Evolutionary conservation across 2,888 invertebrate genomes (phyloP).

Genomic region (Caenorhabditis plicata): DNA sequence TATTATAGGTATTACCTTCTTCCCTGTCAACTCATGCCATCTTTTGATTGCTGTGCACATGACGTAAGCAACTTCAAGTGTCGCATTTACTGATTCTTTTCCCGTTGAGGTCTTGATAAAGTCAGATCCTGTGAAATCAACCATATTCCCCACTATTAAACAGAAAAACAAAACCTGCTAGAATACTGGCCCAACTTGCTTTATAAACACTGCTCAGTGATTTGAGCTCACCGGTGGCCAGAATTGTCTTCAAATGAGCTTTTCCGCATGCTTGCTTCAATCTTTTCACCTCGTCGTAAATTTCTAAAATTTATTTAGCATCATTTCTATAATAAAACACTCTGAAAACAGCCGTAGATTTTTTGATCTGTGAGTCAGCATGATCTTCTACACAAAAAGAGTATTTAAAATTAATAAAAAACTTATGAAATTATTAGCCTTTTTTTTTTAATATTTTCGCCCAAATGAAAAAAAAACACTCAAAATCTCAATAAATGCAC

Average conservation of each 20-base stretch:
- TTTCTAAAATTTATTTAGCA: no score
- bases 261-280: constrained; percentile 78
- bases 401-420: no score
- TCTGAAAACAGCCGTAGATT: no score
- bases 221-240: constrained; percentile 85
- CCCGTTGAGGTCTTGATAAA: constrained; percentile 98
- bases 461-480: no score
- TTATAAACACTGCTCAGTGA: constrained; percentile 48
- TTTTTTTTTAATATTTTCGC: no score
- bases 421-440: no score
- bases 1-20: no score
- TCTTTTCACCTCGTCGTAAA: constrained; percentile 79
- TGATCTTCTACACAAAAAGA: no score
- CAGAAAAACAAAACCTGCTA: constrained; percentile 72
- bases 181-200: constrained; percentile 74
- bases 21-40: constrained; percentile 72
- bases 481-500: no score
- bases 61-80: constrained; percentile 83
- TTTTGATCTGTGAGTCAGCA: no score
- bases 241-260: constrained; percentile 85
- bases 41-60: constrained; percentile 87
- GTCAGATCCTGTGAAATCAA: constrained; percentile 86
- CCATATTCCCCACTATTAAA: background rate
- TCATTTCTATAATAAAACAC: no score
- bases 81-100: constrained; percentile 92